Percentiles rank a stretch among this genome's conserved stretches.
Evolutionary conservation across 2,888 invertebrate species (phyloP).

Genomic region (Theretra japonica): DNA sequence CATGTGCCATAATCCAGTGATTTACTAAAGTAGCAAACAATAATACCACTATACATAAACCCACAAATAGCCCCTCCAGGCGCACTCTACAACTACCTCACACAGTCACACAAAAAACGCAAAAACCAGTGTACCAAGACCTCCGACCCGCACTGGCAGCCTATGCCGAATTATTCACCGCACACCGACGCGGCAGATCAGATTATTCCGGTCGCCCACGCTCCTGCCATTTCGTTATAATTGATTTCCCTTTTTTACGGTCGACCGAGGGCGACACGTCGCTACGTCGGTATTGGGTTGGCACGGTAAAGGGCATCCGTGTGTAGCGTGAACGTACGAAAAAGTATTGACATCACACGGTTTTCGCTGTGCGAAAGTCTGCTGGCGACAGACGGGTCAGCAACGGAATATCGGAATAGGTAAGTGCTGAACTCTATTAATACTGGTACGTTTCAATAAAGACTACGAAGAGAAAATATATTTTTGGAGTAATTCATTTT

Average conservation of each 20-base stretch:
- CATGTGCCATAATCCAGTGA: background rate
- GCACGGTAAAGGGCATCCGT: conserved; percentile 55
- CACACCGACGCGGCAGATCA: conserved; percentile 45
- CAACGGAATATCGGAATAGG: background rate
- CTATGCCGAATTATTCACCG: conserved; percentile 7
- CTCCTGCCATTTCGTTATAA: conserved; percentile 76
- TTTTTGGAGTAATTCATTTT: too few species aligned
- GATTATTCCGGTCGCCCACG: conserved; percentile 54
- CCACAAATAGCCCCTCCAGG: conserved; percentile 6
- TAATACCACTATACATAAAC: background rate
- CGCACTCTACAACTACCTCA: background rate
- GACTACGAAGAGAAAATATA: too few species aligned
- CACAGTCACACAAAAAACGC: conserved; percentile 10
- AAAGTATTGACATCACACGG: conserved; percentile 16
- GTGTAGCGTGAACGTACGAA: conserved; percentile 19
- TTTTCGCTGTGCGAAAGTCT: conserved; percentile 3
- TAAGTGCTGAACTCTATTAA: background rate
- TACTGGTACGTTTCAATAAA: background rate
- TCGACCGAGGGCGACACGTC: conserved; percentile 68
- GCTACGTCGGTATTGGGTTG: conserved; percentile 63
- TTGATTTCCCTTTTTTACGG: conserved; percentile 82
- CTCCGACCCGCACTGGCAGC: background rate
- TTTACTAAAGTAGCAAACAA: background rate
- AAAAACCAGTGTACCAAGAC: background rate
- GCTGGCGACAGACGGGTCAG: background rate